A percentile compares a stretch with the other conserved stretches of the same genome.
Evolutionary conservation across 1,140 invertebrate species (phyloP).

Genomic region (Aphelenchoides besseyi): DNA sequence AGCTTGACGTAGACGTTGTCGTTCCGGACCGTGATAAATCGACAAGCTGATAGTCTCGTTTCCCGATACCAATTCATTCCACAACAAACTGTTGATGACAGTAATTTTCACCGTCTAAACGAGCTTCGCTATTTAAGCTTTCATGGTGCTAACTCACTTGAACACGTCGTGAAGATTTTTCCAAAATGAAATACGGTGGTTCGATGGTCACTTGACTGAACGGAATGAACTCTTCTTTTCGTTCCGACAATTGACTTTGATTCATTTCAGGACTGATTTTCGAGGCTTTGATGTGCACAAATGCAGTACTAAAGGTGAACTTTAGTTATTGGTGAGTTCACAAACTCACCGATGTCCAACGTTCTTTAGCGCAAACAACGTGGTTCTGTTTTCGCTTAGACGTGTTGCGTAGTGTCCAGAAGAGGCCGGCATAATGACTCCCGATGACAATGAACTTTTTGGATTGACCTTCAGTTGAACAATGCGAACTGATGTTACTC

Average conservation of each 20-base stretch:
- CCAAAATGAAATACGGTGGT: background rate
- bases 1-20: background rate
- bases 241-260: background rate
- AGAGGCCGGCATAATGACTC: no score
- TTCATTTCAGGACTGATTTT: background rate
- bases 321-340: background rate
- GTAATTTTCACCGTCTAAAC: background rate
- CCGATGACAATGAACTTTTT: no score
- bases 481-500: background rate
- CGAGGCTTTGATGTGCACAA: constrained; percentile 6
- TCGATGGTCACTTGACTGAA: background rate
- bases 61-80: background rate
- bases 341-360: background rate
- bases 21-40: background rate
- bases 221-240: background rate
- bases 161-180: background rate
- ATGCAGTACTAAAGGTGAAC: background rate
- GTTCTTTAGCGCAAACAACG: background rate
- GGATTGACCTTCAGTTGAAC: no score
- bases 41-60: background rate
- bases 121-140: background rate
- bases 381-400: background rate
- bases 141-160: background rate
- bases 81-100: background rate
- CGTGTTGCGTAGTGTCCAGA: background rate